Percentiles rank a stretch among this genome's conserved stretches.
Conservation (phyloP, 2,797 vertebrate genomes). For the Chelon labrosus region DNA sequence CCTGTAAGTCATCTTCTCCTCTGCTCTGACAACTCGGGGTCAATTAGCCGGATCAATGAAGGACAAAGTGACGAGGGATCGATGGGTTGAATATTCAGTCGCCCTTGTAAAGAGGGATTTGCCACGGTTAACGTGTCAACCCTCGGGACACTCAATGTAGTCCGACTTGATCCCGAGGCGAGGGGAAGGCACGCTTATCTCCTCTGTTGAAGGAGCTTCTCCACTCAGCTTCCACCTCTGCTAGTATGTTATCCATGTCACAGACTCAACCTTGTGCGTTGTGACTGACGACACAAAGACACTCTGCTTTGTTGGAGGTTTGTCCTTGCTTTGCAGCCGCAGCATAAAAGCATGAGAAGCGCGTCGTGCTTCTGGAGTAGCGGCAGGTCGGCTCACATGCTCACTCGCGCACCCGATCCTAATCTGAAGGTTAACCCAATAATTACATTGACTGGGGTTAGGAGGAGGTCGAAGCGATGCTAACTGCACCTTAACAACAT, state of each 20-base stretch:
- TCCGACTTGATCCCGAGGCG: slow-evolving; percentile 7
- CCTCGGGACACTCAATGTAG: slow-evolving; percentile 14
- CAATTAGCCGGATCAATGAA: slow-evolving; percentile 75
- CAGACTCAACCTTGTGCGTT: slow-evolving; percentile 3
- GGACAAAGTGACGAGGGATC: slow-evolving; percentile 67
- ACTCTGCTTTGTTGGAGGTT: slow-evolving; percentile 10
- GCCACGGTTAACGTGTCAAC: slow-evolving; percentile 49
- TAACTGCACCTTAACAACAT: slow-evolving; percentile 58
- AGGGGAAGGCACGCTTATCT: background rate
- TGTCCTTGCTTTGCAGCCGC: slow-evolving; percentile 25
- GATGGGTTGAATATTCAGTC: slow-evolving; percentile 61
- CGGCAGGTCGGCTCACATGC: slow-evolving; percentile 14
- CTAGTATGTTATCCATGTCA: background rate
- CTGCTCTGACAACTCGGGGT: slow-evolving; percentile 58
- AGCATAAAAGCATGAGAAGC: background rate
- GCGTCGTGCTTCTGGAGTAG: slow-evolving; percentile 6
- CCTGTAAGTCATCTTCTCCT: slow-evolving; percentile 48
- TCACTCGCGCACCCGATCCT: slow-evolving; percentile 1
- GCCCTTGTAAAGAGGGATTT: slow-evolving; percentile 66
- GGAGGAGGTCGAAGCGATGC: slow-evolving; percentile 45
- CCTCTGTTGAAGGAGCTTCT: background rate
- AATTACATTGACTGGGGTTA: slow-evolving; percentile 44
- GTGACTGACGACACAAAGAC: slow-evolving; percentile 12
- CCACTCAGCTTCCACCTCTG: background rate
- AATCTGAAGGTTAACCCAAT: slow-evolving; percentile 62